Conservation (phyloP, 2,113 vertebrate genomes). For the Mastomys coucha region DNA sequence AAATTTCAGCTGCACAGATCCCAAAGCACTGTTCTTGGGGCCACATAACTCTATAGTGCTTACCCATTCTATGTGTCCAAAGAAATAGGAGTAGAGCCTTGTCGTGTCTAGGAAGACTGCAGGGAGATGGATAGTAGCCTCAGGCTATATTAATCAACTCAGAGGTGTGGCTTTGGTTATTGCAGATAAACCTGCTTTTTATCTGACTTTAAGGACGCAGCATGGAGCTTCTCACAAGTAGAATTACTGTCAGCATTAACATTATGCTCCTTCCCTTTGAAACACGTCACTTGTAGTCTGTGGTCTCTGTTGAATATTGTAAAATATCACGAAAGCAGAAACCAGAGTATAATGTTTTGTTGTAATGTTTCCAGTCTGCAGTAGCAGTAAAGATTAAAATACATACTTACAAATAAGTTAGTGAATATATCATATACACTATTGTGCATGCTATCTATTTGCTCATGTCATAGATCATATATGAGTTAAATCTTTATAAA, state of each 20-base stretch:
- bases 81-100: accelerated
- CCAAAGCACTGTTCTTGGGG: background rate
- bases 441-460: background rate
- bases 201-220: background rate
- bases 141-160: accelerated
- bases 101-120: accelerated
- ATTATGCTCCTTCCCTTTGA: background rate
- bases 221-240: background rate
- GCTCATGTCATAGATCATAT: background rate
- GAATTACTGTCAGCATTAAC: background rate
- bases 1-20: background rate
- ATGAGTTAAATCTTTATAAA: background rate
- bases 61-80: accelerated
- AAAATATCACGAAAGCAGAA: background rate
- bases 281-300: background rate
- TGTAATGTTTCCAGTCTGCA: background rate
- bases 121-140: accelerated
- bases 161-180: background rate
- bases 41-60: background rate
- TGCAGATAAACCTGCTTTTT: background rate
- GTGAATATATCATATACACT: background rate
- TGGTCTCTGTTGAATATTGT: background rate
- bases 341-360: background rate
- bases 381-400: background rate
- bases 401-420: background rate